Conservation (phyloP, 2,113 vertebrate genomes). For the Rhinopithecus roxellana region DNA sequence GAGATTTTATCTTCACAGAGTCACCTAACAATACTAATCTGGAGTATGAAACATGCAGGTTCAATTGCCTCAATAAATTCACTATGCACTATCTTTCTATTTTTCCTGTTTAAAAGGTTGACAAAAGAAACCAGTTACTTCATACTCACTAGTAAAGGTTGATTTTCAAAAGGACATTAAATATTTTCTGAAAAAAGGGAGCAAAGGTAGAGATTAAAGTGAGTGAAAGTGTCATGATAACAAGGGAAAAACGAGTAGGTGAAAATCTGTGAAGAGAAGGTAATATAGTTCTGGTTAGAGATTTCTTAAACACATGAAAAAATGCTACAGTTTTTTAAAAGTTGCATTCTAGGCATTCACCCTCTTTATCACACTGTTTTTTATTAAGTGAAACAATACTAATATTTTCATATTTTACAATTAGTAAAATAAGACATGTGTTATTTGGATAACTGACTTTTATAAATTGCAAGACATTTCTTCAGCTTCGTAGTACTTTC, state of each 20-base stretch:
- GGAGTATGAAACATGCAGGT: slow-evolving; percentile 72
- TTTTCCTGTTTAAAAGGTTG: slow-evolving; percentile 73
- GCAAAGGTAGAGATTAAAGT: slow-evolving; percentile 57
- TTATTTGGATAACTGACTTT: background rate
- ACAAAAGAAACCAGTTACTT: slow-evolving; percentile 78
- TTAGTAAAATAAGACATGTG: background rate
- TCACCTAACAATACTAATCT: slow-evolving; percentile 82
- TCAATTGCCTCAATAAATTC: slow-evolving; percentile 80
- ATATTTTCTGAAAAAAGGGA: slow-evolving; percentile 67
- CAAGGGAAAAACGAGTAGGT: slow-evolving; percentile 41
- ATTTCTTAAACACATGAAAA: background rate
- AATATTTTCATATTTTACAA: background rate
- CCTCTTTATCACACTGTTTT: background rate
- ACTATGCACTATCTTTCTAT: slow-evolving; percentile 41
- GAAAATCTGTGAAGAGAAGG: slow-evolving; percentile 35
- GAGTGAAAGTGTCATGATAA: slow-evolving; percentile 54
- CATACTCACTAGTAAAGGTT: slow-evolving; percentile 31
- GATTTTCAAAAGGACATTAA: slow-evolving; percentile 76
- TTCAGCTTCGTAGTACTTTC: background rate
- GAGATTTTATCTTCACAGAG: slow-evolving; percentile 83
- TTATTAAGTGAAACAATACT: background rate
- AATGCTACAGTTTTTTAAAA: background rate
- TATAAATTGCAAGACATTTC: background rate
- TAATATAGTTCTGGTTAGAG: background rate
- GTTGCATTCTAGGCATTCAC: background rate